Conservation (phyloP, 2,797 vertebrate species). For the Myotis pilosus region DNA sequence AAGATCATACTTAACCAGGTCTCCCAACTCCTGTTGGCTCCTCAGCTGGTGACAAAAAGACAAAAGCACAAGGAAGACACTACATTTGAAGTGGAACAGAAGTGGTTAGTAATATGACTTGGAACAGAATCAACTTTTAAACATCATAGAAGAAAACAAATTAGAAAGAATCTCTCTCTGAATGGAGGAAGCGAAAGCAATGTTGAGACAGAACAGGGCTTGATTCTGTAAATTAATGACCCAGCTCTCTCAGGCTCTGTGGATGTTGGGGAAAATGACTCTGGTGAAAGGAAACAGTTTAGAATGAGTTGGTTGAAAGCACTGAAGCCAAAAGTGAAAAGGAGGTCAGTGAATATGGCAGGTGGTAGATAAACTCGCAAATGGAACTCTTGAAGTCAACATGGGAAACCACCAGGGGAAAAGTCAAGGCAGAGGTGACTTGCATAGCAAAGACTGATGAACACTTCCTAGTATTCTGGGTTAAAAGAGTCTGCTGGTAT, state of each 20-base stretch:
- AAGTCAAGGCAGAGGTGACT: accelerated
- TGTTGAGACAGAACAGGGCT: accelerated
- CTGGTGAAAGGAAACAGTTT: background rate
- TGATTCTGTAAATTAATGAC: background rate
- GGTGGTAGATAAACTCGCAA: too few species aligned
- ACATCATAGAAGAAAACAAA: background rate
- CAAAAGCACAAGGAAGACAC: background rate
- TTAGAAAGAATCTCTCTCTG: background rate
- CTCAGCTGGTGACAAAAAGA: background rate
- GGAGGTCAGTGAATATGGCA: background rate
- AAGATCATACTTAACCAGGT: background rate
- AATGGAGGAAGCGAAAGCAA: background rate
- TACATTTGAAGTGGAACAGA: background rate
- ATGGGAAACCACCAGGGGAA: accelerated
- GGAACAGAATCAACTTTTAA: background rate
- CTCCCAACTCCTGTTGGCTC: accelerated
- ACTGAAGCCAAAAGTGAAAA: background rate
- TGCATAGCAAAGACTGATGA: background rate
- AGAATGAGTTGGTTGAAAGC: background rate
- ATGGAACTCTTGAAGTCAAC: accelerated
- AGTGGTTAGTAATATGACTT: accelerated
- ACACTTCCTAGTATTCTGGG: background rate
- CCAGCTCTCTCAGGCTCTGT: accelerated
- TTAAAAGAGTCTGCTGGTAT: background rate
- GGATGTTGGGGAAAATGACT: background rate